Base-by-base conservation (phyloP, 2,113 vertebrate genomes). In the Bos indicus region DNA sequence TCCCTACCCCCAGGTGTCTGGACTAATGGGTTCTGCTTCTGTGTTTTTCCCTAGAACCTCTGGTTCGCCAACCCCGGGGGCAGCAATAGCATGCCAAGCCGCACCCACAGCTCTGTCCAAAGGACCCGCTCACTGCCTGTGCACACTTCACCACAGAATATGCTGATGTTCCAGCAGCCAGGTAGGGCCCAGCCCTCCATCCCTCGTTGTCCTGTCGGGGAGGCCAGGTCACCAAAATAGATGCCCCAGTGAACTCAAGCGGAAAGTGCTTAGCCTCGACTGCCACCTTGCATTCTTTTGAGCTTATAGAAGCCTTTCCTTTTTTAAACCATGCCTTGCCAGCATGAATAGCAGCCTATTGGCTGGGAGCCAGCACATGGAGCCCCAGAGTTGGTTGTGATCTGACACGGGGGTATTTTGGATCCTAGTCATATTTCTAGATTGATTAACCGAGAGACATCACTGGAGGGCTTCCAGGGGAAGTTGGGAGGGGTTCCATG, bases 11-110 rank as follows among this genome's bases (percentile, higher is more conserved):
- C 33, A 19, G 6, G 10, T 10, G 0, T 59, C 91, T 54, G 28
- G 6, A 67, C 67, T 97, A 52, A 97, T 1, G 0, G 9, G 40
- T 15, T 15, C 26, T 25, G 23, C 88, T 98, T 97, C 93, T 62
- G 28, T 15, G 2, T 96, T 90, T 98, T 88, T 98, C 94, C 7
- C 0, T 97, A 99, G 99, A 99, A 99, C 98, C 99, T 99, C 80
- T 99, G 99, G 99, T 99, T 99, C 84, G 99, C 99, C 96, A 99
- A 99, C 98, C 99, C 99, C 0, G 99, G 99, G 26, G 99, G 99
- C 98, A 99, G 99, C 98, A 99, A 99, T 98, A 99, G 99, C 98
- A 99, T 99, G 99, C 99, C 99, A 62, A 99, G 99, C 98, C 99
- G 99, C 48, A 99, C 99, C 85, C 99, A 99, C 99, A 99, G 99